These are phyloP conservation scores for Mamestra brassicae DNA, from an alignment of 2,888 invertebrate genomes.

Conservation along the genomic window DNA sequence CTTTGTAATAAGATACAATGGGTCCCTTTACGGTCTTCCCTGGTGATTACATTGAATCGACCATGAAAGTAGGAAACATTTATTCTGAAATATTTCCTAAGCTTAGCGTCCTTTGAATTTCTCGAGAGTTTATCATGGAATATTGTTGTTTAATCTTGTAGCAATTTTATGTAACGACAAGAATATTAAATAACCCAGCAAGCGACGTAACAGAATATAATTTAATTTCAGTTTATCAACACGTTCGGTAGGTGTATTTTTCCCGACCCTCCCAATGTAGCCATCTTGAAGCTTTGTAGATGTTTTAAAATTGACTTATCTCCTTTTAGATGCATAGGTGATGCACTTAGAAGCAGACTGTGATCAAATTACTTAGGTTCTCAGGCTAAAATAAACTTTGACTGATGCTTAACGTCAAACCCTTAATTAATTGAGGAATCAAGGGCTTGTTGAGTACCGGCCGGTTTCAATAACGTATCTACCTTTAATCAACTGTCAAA, in stretches of 20 bases:
- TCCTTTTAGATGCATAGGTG: neutral
- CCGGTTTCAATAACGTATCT: too few species aligned
- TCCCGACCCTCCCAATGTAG: neutral
- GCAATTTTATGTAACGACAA: constrained; percentile 10
- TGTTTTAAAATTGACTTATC: neutral
- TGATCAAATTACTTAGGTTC: too few species aligned
- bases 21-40: neutral
- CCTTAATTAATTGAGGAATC: too few species aligned
- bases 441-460: too few species aligned
- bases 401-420: too few species aligned
- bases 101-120: constrained; percentile 23
- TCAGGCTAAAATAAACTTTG: too few species aligned
- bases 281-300: too few species aligned
- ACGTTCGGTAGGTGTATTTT: neutral
- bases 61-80: constrained; percentile 16
- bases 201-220: constrained; percentile 2
- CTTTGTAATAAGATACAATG: constrained; percentile 16
- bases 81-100: constrained; percentile 29
- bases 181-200: constrained; percentile 7
- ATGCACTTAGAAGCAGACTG: neutral
- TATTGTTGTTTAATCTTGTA: constrained; percentile 26
- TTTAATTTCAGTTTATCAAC: neutral
- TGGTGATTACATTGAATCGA: constrained; percentile 15
- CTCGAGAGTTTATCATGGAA: constrained; percentile 14
- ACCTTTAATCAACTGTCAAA: too few species aligned